Evolutionary conservation across 2,113 vertebrate species (phyloP).

Genomic region (Azemiops feae): DNA sequence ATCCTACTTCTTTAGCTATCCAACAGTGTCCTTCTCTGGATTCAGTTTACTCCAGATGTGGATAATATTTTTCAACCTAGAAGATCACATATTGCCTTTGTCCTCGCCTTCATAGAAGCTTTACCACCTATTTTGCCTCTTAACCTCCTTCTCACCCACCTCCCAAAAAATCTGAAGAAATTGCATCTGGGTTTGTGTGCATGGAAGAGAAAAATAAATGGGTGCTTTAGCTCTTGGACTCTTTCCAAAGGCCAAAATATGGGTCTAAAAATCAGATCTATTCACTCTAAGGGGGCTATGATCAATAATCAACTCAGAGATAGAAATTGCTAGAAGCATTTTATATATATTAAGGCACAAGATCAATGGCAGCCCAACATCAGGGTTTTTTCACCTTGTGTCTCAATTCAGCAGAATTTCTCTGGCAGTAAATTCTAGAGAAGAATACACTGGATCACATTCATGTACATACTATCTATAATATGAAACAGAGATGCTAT

Average conservation of each 20-base stretch:
- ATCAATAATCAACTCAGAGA: neutral
- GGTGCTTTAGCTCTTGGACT: neutral
- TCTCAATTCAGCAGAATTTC: neutral
- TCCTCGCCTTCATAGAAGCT: neutral
- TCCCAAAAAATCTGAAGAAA: neutral
- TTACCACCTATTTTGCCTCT: neutral
- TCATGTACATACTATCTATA: neutral
- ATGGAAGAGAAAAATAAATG: neutral
- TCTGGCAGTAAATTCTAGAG: neutral
- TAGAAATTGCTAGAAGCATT: neutral
- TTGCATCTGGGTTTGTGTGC: neutral
- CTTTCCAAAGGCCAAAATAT: neutral
- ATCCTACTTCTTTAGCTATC: neutral
- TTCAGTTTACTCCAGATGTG: neutral
- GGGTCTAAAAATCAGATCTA: neutral
- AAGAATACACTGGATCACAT: neutral
- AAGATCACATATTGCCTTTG: neutral
- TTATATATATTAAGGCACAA: neutral
- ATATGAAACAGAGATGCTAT: neutral
- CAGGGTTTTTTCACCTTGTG: neutral
- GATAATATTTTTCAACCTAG: neutral
- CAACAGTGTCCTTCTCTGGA: neutral
- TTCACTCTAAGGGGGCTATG: neutral
- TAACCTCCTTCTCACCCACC: neutral
- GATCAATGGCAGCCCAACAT: neutral